phyloP scores from a whole-genome alignment of 2,888 invertebrate genomes.

The Osedax frankpressi region DNA sequence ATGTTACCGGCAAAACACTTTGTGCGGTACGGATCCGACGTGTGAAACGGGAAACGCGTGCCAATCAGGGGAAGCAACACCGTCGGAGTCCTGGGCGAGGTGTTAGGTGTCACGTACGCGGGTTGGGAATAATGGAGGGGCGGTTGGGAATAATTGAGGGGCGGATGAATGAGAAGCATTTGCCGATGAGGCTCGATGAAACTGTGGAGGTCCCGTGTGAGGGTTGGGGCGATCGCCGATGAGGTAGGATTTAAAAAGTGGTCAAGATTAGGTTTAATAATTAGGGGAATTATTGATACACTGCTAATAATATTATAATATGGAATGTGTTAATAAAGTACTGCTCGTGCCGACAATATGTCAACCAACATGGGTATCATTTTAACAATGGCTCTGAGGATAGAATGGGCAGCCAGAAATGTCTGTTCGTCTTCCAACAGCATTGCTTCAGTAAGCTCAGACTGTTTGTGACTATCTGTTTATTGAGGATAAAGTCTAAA shows the following conservation, averaged over 20 bases:
- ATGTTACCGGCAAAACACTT: constrained; percentile 67
- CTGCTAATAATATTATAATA: too few relatives aligned
- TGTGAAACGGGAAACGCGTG: constrained; percentile 64
- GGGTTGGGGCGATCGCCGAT: neutral
- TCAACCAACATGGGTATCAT: constrained; percentile 38
- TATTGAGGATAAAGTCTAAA: too few relatives aligned
- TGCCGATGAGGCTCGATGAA: neutral
- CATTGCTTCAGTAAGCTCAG: neutral
- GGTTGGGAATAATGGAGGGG: neutral
- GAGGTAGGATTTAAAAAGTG: neutral
- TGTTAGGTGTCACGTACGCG: too few relatives aligned
- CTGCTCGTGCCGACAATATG: too few relatives aligned
- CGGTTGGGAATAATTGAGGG: neutral
- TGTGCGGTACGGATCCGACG: constrained; percentile 55
- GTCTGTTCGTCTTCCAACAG: constrained; percentile 47
- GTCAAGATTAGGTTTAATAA: too few relatives aligned
- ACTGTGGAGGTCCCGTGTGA: neutral
- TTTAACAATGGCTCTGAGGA: constrained; percentile 26
- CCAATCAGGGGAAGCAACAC: constrained; percentile 57
- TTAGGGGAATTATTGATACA: too few relatives aligned
- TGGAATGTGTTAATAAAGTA: too few relatives aligned
- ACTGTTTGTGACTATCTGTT: neutral
- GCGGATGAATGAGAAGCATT: neutral
- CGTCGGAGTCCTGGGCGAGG: constrained; percentile 55
- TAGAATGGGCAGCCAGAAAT: constrained; percentile 56